Conservation (phyloP, 2,113 vertebrate species). For the Anolis carolinensis region DNA sequence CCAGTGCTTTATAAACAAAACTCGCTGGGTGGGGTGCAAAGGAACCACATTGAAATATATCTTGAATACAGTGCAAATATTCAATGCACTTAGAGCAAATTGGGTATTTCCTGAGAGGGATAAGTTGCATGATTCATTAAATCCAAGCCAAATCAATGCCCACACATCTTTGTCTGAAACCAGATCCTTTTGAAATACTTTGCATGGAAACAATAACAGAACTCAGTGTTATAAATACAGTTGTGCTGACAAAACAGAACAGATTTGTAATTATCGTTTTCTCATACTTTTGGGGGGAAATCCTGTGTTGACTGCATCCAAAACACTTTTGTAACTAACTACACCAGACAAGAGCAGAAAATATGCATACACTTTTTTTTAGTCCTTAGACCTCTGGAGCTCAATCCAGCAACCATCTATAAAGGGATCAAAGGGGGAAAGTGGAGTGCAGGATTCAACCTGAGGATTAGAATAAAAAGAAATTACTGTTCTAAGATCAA, state of each 20-base stretch:
- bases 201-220: background rate
- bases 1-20: no score
- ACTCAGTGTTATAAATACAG: conserved; percentile 36
- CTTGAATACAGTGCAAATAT: background rate
- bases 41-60: no score
- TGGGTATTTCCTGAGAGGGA: conserved; percentile 59
- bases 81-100: conserved; percentile 59
- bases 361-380: no score
- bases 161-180: conserved; percentile 56
- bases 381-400: background rate
- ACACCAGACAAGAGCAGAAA: no score
- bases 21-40: no score
- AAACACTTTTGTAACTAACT: no score
- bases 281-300: no score
- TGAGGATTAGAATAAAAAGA: background rate
- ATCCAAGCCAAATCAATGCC: conserved; percentile 9
- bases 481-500: background rate
- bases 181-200: conserved; percentile 12
- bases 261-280: no score
- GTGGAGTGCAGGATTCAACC: background rate
- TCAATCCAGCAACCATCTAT: background rate
- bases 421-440: no score
- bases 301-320: no score
- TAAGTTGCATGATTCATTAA: conserved; percentile 56
- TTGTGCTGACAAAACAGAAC: conserved; percentile 3